A percentile compares a stretch with the other conserved stretches of the same genome.
Conservation (phyloP, 1,140 invertebrate genomes). For the Trachymyrmex septentrionalis region DNA sequence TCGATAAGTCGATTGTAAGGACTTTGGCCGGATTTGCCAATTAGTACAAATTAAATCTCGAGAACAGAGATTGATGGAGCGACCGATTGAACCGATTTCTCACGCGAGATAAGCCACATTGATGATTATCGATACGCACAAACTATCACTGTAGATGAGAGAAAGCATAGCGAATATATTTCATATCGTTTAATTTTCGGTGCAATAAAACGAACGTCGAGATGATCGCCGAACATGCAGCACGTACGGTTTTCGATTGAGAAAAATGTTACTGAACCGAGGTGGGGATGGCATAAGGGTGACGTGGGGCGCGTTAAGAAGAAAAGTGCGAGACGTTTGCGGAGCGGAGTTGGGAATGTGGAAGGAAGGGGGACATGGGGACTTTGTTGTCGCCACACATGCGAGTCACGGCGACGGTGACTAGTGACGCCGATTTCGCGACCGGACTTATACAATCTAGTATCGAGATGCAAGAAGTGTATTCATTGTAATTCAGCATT, state of each 20-base stretch:
- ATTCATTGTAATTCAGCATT: slow-evolving; percentile 87
- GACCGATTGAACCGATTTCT: slow-evolving; percentile 18
- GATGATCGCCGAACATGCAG: background rate
- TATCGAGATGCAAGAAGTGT: slow-evolving; percentile 86
- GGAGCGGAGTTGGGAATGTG: slow-evolving; percentile 52
- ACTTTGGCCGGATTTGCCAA: slow-evolving; percentile 35
- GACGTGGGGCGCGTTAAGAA: background rate
- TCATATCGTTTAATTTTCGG: slow-evolving; percentile 12
- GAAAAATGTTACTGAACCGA: background rate
- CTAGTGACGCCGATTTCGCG: slow-evolving; percentile 80
- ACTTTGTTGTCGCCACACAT: slow-evolving; percentile 65
- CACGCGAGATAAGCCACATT: background rate
- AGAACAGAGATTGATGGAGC: background rate
- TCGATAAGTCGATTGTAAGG: slow-evolving; percentile 22
- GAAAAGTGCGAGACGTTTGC: slow-evolving; percentile 13
- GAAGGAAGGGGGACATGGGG: background rate
- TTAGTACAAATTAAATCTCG: slow-evolving; percentile 60
- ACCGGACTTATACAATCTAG: slow-evolving; percentile 83
- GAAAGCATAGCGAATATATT: background rate
- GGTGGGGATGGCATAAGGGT: background rate
- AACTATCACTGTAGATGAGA: background rate
- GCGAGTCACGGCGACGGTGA: slow-evolving; percentile 74
- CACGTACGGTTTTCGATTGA: slow-evolving; percentile 25
- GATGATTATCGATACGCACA: slow-evolving; percentile 11
- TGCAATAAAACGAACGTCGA: background rate